A percentile compares a stretch with the other conserved stretches of the same genome.
Evolutionary conservation across 2,113 vertebrate genomes (phyloP).

Genomic region (Bucco capensis): DNA sequence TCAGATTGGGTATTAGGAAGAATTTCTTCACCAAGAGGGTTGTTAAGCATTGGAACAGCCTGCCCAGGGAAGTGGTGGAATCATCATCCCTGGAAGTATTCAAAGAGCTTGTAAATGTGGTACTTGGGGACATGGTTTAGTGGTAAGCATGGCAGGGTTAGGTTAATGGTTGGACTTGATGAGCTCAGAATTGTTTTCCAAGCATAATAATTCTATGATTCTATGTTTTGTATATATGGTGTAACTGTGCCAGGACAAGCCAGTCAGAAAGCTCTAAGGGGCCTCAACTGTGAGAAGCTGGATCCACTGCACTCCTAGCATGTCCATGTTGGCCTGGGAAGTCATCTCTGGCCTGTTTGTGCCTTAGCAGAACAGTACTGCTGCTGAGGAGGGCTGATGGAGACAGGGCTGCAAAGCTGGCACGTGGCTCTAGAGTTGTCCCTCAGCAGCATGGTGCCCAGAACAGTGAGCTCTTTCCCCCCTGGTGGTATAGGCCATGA

Average conservation of each 20-base stretch:
- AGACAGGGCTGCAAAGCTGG: not conserved
- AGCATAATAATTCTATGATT: too few relatives aligned
- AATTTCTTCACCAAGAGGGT: too few relatives aligned
- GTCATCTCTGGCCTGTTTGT: not conserved
- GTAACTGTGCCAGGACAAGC: not conserved
- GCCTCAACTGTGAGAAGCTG: not conserved
- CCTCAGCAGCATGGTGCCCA: rapidly evolving
- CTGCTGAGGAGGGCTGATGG: not conserved
- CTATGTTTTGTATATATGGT: not conserved
- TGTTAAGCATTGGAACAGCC: too few relatives aligned
- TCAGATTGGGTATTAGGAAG: too few relatives aligned
- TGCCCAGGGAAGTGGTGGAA: too few relatives aligned
- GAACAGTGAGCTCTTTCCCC: not conserved
- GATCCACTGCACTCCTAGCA: not conserved
- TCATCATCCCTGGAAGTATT: too few relatives aligned
- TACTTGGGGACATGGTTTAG: too few relatives aligned
- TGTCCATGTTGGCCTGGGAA: not conserved
- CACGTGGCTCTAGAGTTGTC: not conserved
- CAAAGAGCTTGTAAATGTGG: too few relatives aligned
- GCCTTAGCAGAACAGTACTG: not conserved
- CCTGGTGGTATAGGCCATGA: not conserved
- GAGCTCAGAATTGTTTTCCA: too few relatives aligned
- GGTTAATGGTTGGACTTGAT: too few relatives aligned
- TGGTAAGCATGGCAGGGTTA: too few relatives aligned
- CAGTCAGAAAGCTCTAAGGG: not conserved